A percentile compares a stretch with the other conserved stretches of the same genome.
Evolutionary conservation across 2,797 vertebrate genomes (phyloP).

Genomic region (Bothrops alternatus): DNA sequence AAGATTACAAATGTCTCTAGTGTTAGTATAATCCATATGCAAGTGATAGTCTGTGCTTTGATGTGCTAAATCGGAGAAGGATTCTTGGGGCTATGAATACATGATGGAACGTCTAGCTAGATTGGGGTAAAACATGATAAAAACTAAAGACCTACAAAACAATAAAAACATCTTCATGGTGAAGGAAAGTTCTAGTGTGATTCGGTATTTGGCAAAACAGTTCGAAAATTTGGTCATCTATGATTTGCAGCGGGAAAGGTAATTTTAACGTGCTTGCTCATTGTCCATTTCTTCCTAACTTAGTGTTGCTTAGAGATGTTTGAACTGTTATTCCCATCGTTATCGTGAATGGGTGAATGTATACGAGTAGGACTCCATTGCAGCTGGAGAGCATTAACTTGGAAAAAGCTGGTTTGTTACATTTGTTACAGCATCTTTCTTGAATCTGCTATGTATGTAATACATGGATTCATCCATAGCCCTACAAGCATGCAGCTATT

Average conservation of each 20-base stretch:
- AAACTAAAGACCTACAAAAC: slow-evolving; percentile 81
- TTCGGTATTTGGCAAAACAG: slow-evolving; percentile 60
- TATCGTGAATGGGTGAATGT: background rate
- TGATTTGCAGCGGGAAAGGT: background rate
- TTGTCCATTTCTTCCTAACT: background rate
- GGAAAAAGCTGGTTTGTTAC: background rate
- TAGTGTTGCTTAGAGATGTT: background rate
- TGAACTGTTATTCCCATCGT: background rate
- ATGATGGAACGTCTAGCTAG: slow-evolving; percentile 88
- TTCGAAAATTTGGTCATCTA: slow-evolving; percentile 10
- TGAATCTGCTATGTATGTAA: slow-evolving; percentile 29
- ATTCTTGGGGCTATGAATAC: slow-evolving; percentile 91
- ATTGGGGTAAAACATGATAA: slow-evolving; percentile 83
- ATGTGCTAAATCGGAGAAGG: slow-evolving; percentile 85
- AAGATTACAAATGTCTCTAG: slow-evolving; percentile 86
- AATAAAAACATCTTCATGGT: slow-evolving; percentile 75
- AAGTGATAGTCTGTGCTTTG: slow-evolving; percentile 83
- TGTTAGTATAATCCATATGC: slow-evolving; percentile 87
- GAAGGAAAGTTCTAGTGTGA: slow-evolving; percentile 57
- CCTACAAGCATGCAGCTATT: slow-evolving; percentile 27
- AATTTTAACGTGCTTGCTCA: background rate
- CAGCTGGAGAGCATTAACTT: background rate
- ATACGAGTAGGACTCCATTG: background rate
- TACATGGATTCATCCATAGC: background rate
- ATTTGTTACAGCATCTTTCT: slow-evolving; percentile 41